phyloP scores from a whole-genome alignment of 2,113 vertebrate genomes.

The Bos javanicus region DNA sequence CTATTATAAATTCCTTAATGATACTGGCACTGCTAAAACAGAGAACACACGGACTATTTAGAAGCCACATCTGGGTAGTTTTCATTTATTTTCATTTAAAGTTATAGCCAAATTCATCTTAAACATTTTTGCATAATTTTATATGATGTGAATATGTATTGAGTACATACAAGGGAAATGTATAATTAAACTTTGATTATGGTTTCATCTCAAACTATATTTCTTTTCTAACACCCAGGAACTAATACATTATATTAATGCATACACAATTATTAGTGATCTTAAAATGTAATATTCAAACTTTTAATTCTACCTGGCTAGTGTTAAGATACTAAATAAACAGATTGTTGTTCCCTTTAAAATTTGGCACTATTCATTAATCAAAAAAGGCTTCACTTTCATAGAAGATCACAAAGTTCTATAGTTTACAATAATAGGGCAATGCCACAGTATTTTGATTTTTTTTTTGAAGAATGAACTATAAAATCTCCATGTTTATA shows the following conservation, averaged over 20 bases:
- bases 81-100: slow-evolving; percentile 45
- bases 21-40: neutral
- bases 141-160: slow-evolving; percentile 42
- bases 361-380: slow-evolving; percentile 56
- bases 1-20: slow-evolving; percentile 35
- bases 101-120: slow-evolving; percentile 47
- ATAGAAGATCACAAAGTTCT: neutral
- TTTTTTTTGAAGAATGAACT: neutral
- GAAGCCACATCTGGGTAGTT: slow-evolving; percentile 48
- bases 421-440: neutral
- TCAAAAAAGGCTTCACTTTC: slow-evolving; percentile 22
- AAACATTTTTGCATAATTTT: slow-evolving; percentile 64
- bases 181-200: slow-evolving; percentile 56
- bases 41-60: slow-evolving; percentile 32
- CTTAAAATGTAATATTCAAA: slow-evolving; percentile 46
- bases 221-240: neutral
- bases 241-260: slow-evolving; percentile 19
- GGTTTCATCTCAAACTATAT: neutral
- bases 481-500: neutral
- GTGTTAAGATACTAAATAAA: slow-evolving; percentile 61
- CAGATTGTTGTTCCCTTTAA: slow-evolving; percentile 25
- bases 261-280: slow-evolving; percentile 56
- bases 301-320: slow-evolving; percentile 34
- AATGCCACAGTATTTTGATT: neutral
- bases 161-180: neutral